These are phyloP conservation scores for Microctenopoma lineatum DNA, from an alignment of 2,797 vertebrate species.

Conservation along the genomic window DNA sequence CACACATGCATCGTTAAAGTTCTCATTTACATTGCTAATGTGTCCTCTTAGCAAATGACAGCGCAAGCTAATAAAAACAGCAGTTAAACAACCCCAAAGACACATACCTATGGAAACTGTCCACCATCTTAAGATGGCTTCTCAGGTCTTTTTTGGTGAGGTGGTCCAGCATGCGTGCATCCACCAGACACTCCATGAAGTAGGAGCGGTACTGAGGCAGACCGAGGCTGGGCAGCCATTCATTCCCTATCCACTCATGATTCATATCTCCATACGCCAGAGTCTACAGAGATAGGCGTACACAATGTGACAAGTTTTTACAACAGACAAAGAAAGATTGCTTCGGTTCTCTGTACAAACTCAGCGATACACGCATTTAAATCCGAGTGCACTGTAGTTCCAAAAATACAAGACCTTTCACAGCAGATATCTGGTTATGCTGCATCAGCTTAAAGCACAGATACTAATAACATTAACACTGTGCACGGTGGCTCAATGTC, in stretches of 20 bases:
- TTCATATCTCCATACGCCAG: conserved; percentile 99
- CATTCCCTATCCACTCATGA: conserved; percentile 98
- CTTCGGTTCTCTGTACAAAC: too few species aligned
- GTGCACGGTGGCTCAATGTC: not conserved
- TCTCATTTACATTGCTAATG: conserved; percentile 40
- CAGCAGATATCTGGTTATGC: not conserved
- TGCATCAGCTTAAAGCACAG: not conserved
- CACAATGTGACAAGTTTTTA: conserved; percentile 6
- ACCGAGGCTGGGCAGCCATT: conserved; percentile 96
- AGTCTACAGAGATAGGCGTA: conserved; percentile 81
- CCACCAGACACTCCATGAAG: conserved; percentile 99
- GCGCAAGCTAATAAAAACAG: conserved; percentile 16
- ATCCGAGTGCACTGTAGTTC: not conserved
- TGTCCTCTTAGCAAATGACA: conserved; percentile 29
- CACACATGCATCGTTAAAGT: conserved; percentile 40
- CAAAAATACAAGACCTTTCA: not conserved
- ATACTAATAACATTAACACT: conserved; percentile 1
- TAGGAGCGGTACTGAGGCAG: conserved; percentile 98
- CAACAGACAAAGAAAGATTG: not conserved
- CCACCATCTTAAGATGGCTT: conserved; percentile 98
- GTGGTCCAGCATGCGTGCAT: conserved; percentile 98
- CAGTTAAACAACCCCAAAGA: not conserved
- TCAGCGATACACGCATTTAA: not conserved
- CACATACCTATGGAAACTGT: conserved; percentile 94
- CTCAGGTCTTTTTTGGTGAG: conserved; percentile 98